Percentiles rank a stretch among this genome's conserved stretches.
These are phyloP conservation scores for Cotesia glomerata DNA, from an alignment of 1,140 invertebrate genomes.

Conservation along the genomic window DNA sequence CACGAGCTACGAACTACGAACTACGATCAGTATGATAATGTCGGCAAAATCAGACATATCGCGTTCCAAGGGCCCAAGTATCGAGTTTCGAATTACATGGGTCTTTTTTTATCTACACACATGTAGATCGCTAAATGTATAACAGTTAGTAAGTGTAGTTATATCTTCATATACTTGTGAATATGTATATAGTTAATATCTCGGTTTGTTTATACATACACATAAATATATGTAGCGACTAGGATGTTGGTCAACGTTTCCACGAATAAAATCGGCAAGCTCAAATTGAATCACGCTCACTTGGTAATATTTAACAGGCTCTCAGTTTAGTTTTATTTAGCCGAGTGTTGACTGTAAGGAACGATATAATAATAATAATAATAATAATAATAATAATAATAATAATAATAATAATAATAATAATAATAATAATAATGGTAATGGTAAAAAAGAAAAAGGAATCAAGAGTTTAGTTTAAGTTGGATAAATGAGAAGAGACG, in stretches of 20 bases:
- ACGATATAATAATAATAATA: background rate
- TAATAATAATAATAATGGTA: background rate
- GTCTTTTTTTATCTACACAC: constrained; percentile 1
- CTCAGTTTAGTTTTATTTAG: background rate
- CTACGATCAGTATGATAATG: constrained; percentile 35
- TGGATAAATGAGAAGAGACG: constrained; percentile 22
- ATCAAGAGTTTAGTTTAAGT: no score
- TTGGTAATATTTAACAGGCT: background rate
- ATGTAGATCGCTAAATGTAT: no score
- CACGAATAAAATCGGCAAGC: background rate
- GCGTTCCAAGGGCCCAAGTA: constrained; percentile 54
- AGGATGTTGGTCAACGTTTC: constrained; percentile 8
- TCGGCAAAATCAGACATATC: constrained; percentile 61
- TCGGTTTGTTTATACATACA: background rate
- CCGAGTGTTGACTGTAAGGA: background rate
- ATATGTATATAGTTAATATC: background rate
- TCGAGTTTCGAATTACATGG: constrained; percentile 49
- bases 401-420: no score
- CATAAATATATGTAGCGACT: background rate
- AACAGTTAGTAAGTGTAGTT: no score
- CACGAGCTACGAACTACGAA: constrained; percentile 46
- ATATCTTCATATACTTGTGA: background rate
- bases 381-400: no score
- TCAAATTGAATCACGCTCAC: constrained; percentile 23
- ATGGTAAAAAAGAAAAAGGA: background rate